Evolutionary conservation across 2,113 vertebrate genomes (phyloP), one percentile per base, ranked within the genome.

Genomic region (Fregetta grallaria): DNA sequence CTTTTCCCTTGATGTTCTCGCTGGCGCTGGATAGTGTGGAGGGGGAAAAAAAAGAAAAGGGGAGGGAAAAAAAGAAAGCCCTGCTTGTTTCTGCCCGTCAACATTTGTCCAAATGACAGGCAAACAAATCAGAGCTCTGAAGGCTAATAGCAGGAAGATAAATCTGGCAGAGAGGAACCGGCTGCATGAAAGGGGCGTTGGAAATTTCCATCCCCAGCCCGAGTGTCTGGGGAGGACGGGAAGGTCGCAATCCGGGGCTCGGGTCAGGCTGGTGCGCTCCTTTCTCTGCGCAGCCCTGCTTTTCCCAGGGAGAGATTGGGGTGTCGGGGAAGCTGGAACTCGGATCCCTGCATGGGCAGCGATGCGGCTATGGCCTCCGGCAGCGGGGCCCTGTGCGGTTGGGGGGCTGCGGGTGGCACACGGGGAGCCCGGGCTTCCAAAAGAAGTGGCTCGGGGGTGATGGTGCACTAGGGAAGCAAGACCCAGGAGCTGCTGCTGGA

Each of bases 71-170:
- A 4, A 44, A 52, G 68, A 45, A 77, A 92, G 30, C 88, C 73
- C 26, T 34, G 79, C 92, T 97, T 96, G 97, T 94, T 95, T 90
- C 92, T 94, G 95, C 97, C 97, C 45, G 8, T 97, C 98, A 96
- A 70, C 96, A 94, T 98, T 97, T 96, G 94, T 97, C 97, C 97
- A 76, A 67, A 88, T 96, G 98, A 98, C 98, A 98, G 97, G 92
- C 86, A 95, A 82, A 97, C 97, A 98, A 97, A 98, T 97, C 96
- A 77, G 93, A 91, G 91, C 87, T 40, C 95, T 38, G 93, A 81
- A 53, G 97, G 97, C 93, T 92, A 95, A 97, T 53, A 26, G 95
- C 76, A 77, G 96, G 94, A 76, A 97, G 97, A 97, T 93, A 95
- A 97, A 97, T 81, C 96, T 92, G 56, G 96, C 78, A 86, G 97